phyloP scores from a whole-genome alignment of 1,140 invertebrate species.

The Eueides isabella region DNA sequence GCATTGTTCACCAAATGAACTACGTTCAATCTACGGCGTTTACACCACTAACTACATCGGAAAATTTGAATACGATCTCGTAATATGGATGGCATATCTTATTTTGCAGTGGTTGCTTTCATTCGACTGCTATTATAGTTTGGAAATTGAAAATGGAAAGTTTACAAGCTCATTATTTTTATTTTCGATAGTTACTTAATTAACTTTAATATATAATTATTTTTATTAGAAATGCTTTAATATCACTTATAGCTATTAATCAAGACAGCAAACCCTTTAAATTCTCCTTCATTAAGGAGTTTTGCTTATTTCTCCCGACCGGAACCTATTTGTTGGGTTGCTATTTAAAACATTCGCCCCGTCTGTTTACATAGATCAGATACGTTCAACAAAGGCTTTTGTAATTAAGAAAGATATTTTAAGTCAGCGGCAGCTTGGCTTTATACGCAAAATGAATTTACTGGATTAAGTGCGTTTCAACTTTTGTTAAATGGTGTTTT shows the following conservation, averaged over 20 bases:
- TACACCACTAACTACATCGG: constrained; percentile 70
- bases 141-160: background rate
- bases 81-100: constrained; percentile 24
- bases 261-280: constrained; percentile 59
- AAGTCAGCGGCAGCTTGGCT: constrained; percentile 79
- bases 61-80: constrained; percentile 48
- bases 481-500: constrained; percentile 64
- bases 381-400: constrained; percentile 82
- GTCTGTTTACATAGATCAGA: constrained; percentile 82
- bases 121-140: background rate
- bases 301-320: constrained; percentile 77
- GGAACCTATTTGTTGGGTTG: constrained; percentile 79
- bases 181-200: too few species aligned
- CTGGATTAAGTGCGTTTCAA: constrained; percentile 76
- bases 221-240: background rate
- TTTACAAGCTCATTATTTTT: background rate
- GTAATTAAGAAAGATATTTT: constrained; percentile 83
- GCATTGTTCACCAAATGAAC: constrained; percentile 80
- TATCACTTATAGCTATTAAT: constrained; percentile 16
- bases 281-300: constrained; percentile 76
- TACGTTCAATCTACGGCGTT: constrained; percentile 55
- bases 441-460: constrained; percentile 79
- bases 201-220: constrained; percentile 6
- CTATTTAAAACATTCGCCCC: constrained; percentile 81
- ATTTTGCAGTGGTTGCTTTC: constrained; percentile 12